phyloP scores from a whole-genome alignment of 2,888 invertebrate species.

The Prionchulus punctatus region DNA sequence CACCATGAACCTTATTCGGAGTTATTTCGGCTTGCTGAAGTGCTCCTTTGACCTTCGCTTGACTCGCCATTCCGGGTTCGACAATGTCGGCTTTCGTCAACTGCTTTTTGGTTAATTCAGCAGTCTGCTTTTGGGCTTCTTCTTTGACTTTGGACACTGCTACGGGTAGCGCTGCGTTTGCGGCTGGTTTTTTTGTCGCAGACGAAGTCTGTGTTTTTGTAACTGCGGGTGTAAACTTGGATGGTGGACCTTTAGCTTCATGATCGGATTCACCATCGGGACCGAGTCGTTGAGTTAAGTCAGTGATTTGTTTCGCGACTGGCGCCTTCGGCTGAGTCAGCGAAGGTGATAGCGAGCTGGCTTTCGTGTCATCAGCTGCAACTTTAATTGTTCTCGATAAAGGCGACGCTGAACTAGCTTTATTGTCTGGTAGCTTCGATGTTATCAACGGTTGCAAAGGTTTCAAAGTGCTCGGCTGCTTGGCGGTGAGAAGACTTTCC shows the following conservation, averaged over 20 bases:
- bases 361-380: too few species aligned
- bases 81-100: constrained; percentile 1
- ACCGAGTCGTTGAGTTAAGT: background rate
- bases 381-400: too few species aligned
- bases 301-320: too few species aligned
- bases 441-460: too few species aligned
- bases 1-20: background rate
- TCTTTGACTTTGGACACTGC: background rate
- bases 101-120: background rate
- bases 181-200: background rate
- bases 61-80: background rate
- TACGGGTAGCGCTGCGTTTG: background rate
- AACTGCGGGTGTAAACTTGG: too few species aligned
- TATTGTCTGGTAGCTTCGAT: too few species aligned
- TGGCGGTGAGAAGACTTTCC: too few species aligned
- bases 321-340: too few species aligned
- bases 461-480: too few species aligned
- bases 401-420: too few species aligned
- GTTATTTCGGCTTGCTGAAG: background rate
- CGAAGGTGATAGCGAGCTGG: too few species aligned
- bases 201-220: background rate
- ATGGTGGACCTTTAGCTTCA: too few species aligned
- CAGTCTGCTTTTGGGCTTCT: background rate
- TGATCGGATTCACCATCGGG: background rate
- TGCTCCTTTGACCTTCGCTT: background rate